Percentiles rank a stretch among this genome's conserved stretches.
phyloP scores from a whole-genome alignment of 2,888 invertebrate species.

The Amphimallon solstitiale region DNA sequence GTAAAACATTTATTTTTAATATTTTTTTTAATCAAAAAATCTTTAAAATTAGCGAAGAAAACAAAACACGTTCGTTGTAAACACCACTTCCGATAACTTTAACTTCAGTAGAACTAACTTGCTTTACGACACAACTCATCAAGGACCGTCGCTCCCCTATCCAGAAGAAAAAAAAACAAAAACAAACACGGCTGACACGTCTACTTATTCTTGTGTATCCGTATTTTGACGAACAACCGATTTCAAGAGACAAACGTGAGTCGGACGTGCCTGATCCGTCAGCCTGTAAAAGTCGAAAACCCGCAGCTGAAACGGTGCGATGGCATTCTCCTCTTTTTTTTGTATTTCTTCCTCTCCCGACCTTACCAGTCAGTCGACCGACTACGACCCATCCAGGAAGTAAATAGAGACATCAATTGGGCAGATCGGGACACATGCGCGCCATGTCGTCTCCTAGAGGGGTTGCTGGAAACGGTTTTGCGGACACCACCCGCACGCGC shows the following conservation, averaged over 20 bases:
- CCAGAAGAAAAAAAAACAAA: neutral
- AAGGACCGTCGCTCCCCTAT: too few relatives aligned
- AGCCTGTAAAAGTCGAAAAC: constrained; percentile 2
- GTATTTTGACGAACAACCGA: neutral
- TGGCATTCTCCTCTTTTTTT: constrained; percentile 4
- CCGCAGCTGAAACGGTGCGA: constrained; percentile 4
- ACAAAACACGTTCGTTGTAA: too few relatives aligned
- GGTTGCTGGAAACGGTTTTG: constrained; percentile 1
- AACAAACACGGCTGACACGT: neutral
- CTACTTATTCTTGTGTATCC: neutral
- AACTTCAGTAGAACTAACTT: too few relatives aligned
- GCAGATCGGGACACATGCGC: constrained; percentile 41
- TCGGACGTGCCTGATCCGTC: neutral
- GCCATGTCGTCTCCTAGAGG: neutral
- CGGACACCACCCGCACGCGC: neutral
- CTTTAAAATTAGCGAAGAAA: too few relatives aligned
- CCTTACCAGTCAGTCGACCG: constrained; percentile 1
- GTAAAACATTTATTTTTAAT: too few relatives aligned
- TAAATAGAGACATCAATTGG: constrained; percentile 42
- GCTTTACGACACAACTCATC: too few relatives aligned
- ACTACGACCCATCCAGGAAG: constrained; percentile 32
- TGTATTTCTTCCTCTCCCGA: neutral
- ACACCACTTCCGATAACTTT: too few relatives aligned
- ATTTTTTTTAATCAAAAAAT: too few relatives aligned
- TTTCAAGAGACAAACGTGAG: neutral